Evolutionary conservation across 1,140 invertebrate species (phyloP), one percentile per base, ranked within the genome.

Genomic region (Eulimnadia texana): DNA sequence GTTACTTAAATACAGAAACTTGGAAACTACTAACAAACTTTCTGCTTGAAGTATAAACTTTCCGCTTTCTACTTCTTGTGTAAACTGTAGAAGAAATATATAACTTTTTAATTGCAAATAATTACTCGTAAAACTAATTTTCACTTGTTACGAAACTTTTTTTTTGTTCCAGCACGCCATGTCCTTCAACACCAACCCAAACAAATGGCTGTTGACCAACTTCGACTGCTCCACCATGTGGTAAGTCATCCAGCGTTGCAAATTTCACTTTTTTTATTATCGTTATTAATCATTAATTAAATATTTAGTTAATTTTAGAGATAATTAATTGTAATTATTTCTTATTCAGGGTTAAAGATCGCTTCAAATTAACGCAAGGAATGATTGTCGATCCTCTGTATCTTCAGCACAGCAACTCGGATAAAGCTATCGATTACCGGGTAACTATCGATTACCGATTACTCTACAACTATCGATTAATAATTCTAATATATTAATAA

Each of bases 151-250:
- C n/a, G n/a, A 22, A 25, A 57, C 58, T 64, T 9, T 16, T 42
- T 16, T 42, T 50, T 60, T 63, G 53, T 68, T 72, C 27, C 68
- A 81, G 76, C 88, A 90, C 70, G 94, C 93, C 0, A 91, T 93
- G 71, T 98, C 94, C 1, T 94, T 99, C 72, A 98, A 98, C 69
- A 95, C 91, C 3, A 99, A 99, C 73, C 88, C 93, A 0, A 99
- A 99, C 72, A 99, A 99, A 78, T 95, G 93, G 80, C 80, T 99
- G 72, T 73, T 99, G 63, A 90, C 92, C 0, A 94, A 93, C 72
- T 99, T 97, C 70, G 96, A 99, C 72, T 97, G 93, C 70, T 98
- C 93, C 0, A 85, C 90, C 16, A 82, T 98, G 70, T 99, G 95
- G 96, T 83, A 71, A 73, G 73, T 71, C 2, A n/a, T n/a, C n/a